Evolutionary conservation across 2,888 invertebrate species (phyloP), one percentile per base, ranked within the genome.

Genomic region (Caenorhabditis sp.): DNA sequence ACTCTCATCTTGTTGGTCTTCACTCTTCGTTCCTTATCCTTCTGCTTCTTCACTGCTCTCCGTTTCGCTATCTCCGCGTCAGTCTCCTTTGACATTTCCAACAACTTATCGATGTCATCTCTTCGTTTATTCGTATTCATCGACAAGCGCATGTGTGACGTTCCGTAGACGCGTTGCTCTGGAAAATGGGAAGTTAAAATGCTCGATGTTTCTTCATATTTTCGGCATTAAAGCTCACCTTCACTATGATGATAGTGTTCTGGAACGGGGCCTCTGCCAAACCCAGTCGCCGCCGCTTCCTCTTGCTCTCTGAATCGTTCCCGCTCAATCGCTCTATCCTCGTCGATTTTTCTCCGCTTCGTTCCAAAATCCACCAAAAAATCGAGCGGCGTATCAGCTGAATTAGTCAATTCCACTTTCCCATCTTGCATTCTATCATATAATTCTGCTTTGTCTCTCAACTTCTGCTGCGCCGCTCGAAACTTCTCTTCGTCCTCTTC

Each of bases 141-240:
- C 6, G 90, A 88, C 12, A 90, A 75, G 8, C 84, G 70, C 59
- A 90, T 84, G 35, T 90, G 90, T 2, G 90, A 90, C 3, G 86
- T 85, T 58, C 90, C 90, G 68, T 86, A 90, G 1, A 90, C 88
- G 0, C 90, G 85, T 56, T 88, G 89, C 47, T 89, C 87, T 87
- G 66, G 28, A 80, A 80, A 56, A n/a, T n/a, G n/a, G n/a, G n/a
- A n/a, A n/a, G n/a, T n/a, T n/a, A n/a, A n/a, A n/a, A n/a, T n/a
- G n/a, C n/a, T n/a, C n/a, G n/a, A n/a, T n/a, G n/a, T n/a, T n/a
- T n/a, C n/a, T 41, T 54, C 19, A 54, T 26, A 26, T 54, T 24
- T 26, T 26, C 24, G 26, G 3, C 14, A 10, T 26, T 14, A 54
- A 26, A 26, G 5, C 14, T 24, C 22, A 85, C 86, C 85, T 85